Percentiles rank a stretch among this genome's conserved stretches.
phyloP scores from a whole-genome alignment of 1,140 invertebrate species.

The Bombus polaris region DNA sequence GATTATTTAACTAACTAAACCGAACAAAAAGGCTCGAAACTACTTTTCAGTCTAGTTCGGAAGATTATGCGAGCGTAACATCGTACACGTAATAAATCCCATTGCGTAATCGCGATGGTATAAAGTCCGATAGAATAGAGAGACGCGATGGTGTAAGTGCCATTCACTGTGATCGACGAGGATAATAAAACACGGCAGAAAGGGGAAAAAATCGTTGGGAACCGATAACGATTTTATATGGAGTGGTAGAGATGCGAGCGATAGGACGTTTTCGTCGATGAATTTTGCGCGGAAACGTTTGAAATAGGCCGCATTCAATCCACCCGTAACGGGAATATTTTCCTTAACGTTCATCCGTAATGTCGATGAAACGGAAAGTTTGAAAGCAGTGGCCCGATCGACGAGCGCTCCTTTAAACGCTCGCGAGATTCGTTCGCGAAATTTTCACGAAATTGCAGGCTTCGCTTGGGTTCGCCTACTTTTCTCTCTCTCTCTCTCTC shows the following conservation, averaged over 20 bases:
- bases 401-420: constrained; percentile 17
- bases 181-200: neutral
- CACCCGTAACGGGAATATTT: constrained; percentile 12
- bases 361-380: constrained; percentile 27
- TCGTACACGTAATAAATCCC: too few relatives aligned
- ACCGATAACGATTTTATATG: constrained; percentile 7
- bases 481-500: neutral
- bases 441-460: constrained; percentile 49
- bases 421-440: constrained; percentile 21
- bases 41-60: too few relatives aligned
- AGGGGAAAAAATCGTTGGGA: neutral
- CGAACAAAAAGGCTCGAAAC: too few relatives aligned
- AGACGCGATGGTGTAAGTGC: too few relatives aligned
- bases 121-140: too few relatives aligned
- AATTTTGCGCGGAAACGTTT: neutral
- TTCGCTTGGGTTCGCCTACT: neutral
- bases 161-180: neutral
- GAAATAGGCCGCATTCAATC: neutral
- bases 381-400: neutral
- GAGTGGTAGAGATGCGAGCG: neutral
- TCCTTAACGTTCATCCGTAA: neutral
- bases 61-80: too few relatives aligned
- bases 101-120: too few relatives aligned
- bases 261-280: neutral
- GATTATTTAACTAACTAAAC: too few relatives aligned